Evolutionary conservation across 2,797 vertebrate genomes (phyloP).

Genomic region (Danio kyathit): DNA sequence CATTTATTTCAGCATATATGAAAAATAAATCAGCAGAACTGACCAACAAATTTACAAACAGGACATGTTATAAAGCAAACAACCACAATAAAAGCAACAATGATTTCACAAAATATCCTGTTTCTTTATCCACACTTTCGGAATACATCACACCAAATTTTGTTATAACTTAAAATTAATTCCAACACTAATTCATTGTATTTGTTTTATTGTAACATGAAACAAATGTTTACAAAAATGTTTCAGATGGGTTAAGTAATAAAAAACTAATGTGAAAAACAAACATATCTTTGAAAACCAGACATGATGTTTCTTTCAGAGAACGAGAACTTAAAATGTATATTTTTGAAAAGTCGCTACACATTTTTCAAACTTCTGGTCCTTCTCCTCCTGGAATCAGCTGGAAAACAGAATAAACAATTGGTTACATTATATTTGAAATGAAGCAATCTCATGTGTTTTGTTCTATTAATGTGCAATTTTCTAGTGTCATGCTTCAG

Average conservation of each 20-base stretch:
- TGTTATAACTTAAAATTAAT: background rate
- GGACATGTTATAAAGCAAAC: background rate
- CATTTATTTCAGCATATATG: conserved; percentile 10
- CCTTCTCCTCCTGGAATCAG: conserved; percentile 98
- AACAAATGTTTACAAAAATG: conserved; percentile 39
- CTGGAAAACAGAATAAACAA: conserved; percentile 68
- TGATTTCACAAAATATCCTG: background rate
- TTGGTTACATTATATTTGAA: background rate
- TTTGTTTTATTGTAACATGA: conserved; percentile 17
- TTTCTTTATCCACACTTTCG: background rate
- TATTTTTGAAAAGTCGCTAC: background rate
- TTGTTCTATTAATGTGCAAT: background rate
- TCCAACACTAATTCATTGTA: conserved; percentile 1
- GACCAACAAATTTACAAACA: background rate
- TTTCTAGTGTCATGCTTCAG: too few relatives aligned
- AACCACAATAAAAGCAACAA: background rate
- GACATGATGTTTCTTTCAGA: conserved; percentile 37
- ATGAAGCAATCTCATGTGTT: background rate
- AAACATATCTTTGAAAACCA: conserved; percentile 11
- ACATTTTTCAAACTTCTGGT: conserved; percentile 87
- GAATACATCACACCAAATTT: background rate
- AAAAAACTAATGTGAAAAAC: conserved; percentile 16
- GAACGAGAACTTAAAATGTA: conserved; percentile 40
- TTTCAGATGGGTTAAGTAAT: conserved; percentile 1
- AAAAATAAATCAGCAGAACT: background rate